Evolutionary conservation across 1,140 invertebrate genomes (phyloP).

Genomic region (Calliphora vicina): DNA sequence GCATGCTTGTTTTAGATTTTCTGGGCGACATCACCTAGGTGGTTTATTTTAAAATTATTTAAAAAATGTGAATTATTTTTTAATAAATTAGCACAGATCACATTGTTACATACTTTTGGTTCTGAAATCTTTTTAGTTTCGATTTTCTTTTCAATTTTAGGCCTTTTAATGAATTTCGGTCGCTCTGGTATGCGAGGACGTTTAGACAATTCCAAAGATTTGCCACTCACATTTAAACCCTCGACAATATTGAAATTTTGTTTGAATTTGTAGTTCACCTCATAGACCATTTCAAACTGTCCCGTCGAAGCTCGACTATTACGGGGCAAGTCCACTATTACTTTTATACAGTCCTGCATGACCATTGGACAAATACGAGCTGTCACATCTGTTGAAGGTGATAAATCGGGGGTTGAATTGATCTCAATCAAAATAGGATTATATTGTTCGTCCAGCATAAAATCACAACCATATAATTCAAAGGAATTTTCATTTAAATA

Average conservation of each 20-base stretch:
- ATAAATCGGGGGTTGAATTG: constrained; percentile 88
- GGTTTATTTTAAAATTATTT: not conserved
- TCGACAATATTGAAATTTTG: constrained; percentile 43
- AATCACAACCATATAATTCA: constrained; percentile 93
- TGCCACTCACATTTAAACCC: constrained; percentile 50
- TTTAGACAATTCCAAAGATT: constrained; percentile 48
- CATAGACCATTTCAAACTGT: constrained; percentile 66
- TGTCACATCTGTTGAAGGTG: constrained; percentile 83
- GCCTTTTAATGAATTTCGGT: not conserved
- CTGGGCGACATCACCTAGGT: not conserved
- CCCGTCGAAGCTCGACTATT: constrained; percentile 66
- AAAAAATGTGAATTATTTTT: not conserved
- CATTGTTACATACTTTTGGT: not conserved
- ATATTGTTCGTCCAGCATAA: constrained; percentile 85
- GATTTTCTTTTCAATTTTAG: not conserved
- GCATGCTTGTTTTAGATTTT: constrained; percentile 17
- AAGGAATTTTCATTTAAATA: constrained; percentile 81
- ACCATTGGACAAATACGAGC: constrained; percentile 81
- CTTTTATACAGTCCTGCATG: constrained; percentile 88
- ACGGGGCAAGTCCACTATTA: constrained; percentile 68
- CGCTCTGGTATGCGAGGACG: not conserved
- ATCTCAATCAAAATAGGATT: constrained; percentile 93
- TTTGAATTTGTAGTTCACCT: constrained; percentile 53
- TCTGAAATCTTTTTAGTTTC: not conserved
- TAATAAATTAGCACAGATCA: not conserved